Evolutionary conservation across 2,888 invertebrate genomes (phyloP).

Genomic region (Labia minor): DNA sequence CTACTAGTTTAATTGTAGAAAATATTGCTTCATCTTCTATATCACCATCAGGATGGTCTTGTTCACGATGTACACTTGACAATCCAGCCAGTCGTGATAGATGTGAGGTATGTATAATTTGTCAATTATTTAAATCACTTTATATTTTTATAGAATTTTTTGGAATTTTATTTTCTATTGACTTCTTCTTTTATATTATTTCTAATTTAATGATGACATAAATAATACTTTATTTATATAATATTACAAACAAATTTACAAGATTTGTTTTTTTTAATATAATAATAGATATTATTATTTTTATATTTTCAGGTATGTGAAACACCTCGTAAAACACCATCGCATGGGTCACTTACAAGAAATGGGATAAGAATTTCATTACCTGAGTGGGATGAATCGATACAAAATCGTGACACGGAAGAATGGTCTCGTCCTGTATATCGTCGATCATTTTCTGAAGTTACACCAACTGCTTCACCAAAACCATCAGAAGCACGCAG

Average conservation of each 20-base stretch:
- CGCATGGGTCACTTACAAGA: constrained; percentile 27
- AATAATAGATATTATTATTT: background rate
- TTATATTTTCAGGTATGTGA: constrained; percentile 44
- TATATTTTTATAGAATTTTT: too few species aligned
- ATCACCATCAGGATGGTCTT: constrained; percentile 44
- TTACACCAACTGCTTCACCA: constrained; percentile 33
- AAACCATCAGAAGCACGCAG: constrained; percentile 33
- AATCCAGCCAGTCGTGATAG: constrained; percentile 54
- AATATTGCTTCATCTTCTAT: constrained; percentile 16
- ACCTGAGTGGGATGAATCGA: constrained; percentile 38
- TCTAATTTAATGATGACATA: too few species aligned
- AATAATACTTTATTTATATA: too few species aligned
- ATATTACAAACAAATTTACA: too few species aligned
- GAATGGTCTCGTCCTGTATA: constrained; percentile 37
- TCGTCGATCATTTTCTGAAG: constrained; percentile 41
- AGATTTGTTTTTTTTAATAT: too few species aligned
- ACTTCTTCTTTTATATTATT: too few species aligned
- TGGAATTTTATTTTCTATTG: too few species aligned
- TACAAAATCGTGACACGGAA: constrained; percentile 34
- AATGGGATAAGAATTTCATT: constrained; percentile 40
- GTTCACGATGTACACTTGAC: constrained; percentile 62
- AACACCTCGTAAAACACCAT: constrained; percentile 44
- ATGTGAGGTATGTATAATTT: constrained; percentile 45
- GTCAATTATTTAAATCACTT: too few species aligned
- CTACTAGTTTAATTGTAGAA: constrained; percentile 46